These are phyloP conservation scores for Syngnathus floridae DNA, from an alignment of 2,113 vertebrate species.

Conservation along the genomic window DNA sequence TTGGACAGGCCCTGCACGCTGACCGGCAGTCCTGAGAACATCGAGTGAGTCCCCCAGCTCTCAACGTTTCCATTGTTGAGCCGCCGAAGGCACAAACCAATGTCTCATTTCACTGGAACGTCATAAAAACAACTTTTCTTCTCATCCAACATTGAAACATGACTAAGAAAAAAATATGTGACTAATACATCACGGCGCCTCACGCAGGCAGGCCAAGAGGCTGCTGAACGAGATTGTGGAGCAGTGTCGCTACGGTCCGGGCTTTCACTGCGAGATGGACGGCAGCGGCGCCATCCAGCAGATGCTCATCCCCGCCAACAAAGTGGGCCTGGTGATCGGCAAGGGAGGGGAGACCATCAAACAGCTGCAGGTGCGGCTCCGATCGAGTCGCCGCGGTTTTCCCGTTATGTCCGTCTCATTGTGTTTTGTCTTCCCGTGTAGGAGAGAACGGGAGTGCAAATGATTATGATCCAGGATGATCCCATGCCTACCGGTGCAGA, in stretches of 20 bases:
- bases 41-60: constrained; percentile 82
- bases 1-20: constrained; percentile 93
- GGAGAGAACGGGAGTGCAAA: constrained; percentile 97
- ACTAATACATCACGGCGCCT: constrained; percentile 1
- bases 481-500: constrained; percentile 94
- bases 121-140: constrained; percentile 36
- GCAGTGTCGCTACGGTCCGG: constrained; percentile 92
- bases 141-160: constrained; percentile 10
- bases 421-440: constrained; percentile 49
- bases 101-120: constrained; percentile 28
- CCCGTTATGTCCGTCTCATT: constrained; percentile 10
- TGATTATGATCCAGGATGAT: constrained; percentile 99
- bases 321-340: constrained; percentile 98
- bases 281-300: constrained; percentile 89
- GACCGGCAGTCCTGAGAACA: constrained; percentile 92
- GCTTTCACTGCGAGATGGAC: constrained; percentile 87
- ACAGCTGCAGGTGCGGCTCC: constrained; percentile 82
- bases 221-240: constrained; percentile 95
- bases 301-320: constrained; percentile 93
- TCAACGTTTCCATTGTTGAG: constrained; percentile 5
- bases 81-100: constrained; percentile 13
- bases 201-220: constrained; percentile 86
- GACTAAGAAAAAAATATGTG: constrained; percentile 2
- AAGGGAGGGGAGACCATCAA: constrained; percentile 99
- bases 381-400: constrained; percentile 15